Percentiles rank a stretch among this genome's conserved stretches.
These are phyloP conservation scores for Catharus fuscescens DNA, from an alignment of 2,113 vertebrate genomes.

Conservation along the genomic window DNA sequence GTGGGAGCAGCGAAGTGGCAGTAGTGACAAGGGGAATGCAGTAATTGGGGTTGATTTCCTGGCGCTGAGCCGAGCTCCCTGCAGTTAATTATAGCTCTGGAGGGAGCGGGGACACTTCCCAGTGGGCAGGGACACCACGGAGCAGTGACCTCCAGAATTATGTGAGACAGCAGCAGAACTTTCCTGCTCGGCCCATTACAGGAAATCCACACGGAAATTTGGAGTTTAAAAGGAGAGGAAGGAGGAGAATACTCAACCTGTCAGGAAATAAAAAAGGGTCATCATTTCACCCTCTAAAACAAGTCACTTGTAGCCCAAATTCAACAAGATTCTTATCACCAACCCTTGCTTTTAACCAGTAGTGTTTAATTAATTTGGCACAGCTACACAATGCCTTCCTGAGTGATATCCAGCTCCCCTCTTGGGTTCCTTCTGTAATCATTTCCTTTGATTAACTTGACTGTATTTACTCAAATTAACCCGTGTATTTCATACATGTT, in stretches of 20 bases:
- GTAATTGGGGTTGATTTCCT: constrained; percentile 90
- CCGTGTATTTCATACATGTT: constrained; percentile 60
- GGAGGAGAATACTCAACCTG: background rate
- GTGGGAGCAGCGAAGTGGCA: constrained; percentile 79
- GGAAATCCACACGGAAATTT: background rate
- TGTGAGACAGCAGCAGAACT: background rate
- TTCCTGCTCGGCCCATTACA: background rate
- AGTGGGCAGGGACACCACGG: constrained; percentile 55
- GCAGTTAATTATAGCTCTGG: constrained; percentile 84
- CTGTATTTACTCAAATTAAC: constrained; percentile 66
- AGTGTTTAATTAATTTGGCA: constrained; percentile 59
- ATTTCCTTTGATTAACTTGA: constrained; percentile 64
- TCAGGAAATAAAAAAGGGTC: background rate
- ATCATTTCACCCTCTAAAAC: background rate
- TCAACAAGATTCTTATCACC: constrained; percentile 11
- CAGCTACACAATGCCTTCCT: constrained; percentile 4
- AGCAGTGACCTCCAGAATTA: background rate
- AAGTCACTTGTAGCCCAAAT: background rate
- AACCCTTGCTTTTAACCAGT: constrained; percentile 40
- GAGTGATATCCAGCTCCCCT: background rate
- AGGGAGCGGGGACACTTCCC: constrained; percentile 71
- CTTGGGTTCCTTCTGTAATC: constrained; percentile 49
- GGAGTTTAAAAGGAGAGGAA: background rate
- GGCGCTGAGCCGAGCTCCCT: constrained; percentile 77
- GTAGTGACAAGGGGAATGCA: constrained; percentile 83